Evolutionary conservation across 2,113 vertebrate species (phyloP).

Genomic region (Sinocyclocheilus anshuiensis): DNA sequence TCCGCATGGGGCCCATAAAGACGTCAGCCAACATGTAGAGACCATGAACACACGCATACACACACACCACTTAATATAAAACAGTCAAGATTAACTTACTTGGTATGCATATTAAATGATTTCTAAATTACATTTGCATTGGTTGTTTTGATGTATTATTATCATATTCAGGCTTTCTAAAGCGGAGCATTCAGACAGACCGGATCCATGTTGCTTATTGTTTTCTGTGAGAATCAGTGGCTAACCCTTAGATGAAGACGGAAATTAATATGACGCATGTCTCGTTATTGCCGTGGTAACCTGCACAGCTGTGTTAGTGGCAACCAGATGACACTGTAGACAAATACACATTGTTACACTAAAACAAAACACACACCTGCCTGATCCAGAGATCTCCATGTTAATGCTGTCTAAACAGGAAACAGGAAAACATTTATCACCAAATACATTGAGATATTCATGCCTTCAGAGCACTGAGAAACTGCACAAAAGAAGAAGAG

Average conservation of each 20-base stretch:
- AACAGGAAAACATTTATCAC: slow-evolving; percentile 10
- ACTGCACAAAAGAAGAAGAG: neutral
- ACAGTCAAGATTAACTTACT: neutral
- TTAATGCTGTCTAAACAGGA: neutral
- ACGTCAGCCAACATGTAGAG: neutral
- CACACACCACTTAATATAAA: slow-evolving; percentile 11
- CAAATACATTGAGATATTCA: neutral
- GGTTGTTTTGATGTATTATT: neutral
- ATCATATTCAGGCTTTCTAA: neutral
- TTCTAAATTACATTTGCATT: slow-evolving; percentile 1
- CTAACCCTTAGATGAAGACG: neutral
- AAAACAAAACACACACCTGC: slow-evolving; percentile 48
- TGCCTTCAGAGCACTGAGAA: neutral
- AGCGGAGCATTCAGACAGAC: slow-evolving; percentile 13
- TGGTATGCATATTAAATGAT: neutral
- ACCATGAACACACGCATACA: neutral
- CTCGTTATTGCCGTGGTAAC: slow-evolving; percentile 20
- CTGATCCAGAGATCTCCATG: slow-evolving; percentile 14
- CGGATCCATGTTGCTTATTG: slow-evolving; percentile 13
- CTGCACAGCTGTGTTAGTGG: slow-evolving; percentile 25
- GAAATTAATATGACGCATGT: slow-evolving; percentile 38
- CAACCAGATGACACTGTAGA: slow-evolving; percentile 7
- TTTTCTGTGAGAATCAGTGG: slow-evolving; percentile 28
- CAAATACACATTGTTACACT: slow-evolving; percentile 37
- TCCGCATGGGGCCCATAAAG: slow-evolving; percentile 2